Conservation (phyloP, 2,888 invertebrate genomes). For the Ochropleura leucogaster region DNA sequence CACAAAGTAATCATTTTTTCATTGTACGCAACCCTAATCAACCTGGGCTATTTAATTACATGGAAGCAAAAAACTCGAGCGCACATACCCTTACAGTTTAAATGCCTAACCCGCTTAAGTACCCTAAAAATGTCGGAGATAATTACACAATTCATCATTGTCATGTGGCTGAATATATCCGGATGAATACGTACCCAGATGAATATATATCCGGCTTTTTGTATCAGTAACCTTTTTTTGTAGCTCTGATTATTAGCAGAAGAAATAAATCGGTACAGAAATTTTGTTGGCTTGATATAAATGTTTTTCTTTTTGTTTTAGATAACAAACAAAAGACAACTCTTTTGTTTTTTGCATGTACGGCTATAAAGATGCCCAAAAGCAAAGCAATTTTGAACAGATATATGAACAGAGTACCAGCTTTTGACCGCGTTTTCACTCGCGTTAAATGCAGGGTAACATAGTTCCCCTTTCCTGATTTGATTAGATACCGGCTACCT, state of each 20-base stretch:
- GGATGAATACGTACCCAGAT: slow-evolving; percentile 24
- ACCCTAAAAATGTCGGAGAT: slow-evolving; percentile 73
- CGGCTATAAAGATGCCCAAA: neutral
- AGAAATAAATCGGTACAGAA: slow-evolving; percentile 38
- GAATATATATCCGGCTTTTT: slow-evolving; percentile 62
- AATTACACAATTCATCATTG: slow-evolving; percentile 75
- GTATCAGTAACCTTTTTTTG: slow-evolving; percentile 53
- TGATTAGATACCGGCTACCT: too few relatives aligned
- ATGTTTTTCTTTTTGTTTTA: neutral
- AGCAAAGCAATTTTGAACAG: neutral
- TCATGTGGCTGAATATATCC: slow-evolving; percentile 65
- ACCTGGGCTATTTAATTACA: slow-evolving; percentile 65
- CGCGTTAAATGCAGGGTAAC: too few relatives aligned
- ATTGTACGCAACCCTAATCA: slow-evolving; percentile 64
- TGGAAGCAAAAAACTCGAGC: slow-evolving; percentile 56
- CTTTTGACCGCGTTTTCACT: too few relatives aligned
- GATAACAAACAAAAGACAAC: too few relatives aligned
- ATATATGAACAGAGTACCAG: neutral
- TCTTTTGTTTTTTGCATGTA: neutral
- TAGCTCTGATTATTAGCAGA: slow-evolving; percentile 42
- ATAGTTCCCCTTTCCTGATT: too few relatives aligned
- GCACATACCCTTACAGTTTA: slow-evolving; percentile 57
- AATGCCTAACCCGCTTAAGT: slow-evolving; percentile 66
- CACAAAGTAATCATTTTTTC: slow-evolving; percentile 58
- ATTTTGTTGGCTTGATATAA: slow-evolving; percentile 19